Conservation (phyloP, 2,888 invertebrate genomes). For the Sisyra terminalis region DNA sequence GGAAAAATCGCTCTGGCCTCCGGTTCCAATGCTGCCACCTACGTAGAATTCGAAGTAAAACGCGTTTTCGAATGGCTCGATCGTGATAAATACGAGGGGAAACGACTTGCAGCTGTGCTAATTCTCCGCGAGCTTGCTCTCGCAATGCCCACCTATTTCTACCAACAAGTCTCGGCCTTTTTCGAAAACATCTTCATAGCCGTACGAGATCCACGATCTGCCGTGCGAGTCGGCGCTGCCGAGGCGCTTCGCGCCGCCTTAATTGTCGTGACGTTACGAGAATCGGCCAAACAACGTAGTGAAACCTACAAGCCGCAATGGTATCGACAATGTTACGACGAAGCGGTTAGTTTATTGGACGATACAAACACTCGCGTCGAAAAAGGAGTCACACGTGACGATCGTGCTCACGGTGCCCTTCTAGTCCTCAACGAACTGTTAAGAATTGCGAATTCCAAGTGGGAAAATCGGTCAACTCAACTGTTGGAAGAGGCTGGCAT, state of each 20-base stretch:
- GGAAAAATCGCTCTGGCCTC: constrained; percentile 82
- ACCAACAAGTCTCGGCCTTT: constrained; percentile 82
- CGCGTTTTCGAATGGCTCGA: constrained; percentile 91
- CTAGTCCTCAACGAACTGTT: constrained; percentile 87
- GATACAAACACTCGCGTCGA: constrained; percentile 41
- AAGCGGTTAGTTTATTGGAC: constrained; percentile 67
- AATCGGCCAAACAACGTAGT: constrained; percentile 66
- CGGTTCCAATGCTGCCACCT: constrained; percentile 88
- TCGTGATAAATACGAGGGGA: constrained; percentile 75
- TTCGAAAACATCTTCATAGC: constrained; percentile 89
- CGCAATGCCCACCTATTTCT: constrained; percentile 94
- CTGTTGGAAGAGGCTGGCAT: constrained; percentile 35
- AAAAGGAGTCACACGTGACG: constrained; percentile 70
- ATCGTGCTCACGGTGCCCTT: constrained; percentile 82
- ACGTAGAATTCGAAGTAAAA: constrained; percentile 96
- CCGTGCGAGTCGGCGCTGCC: constrained; percentile 83
- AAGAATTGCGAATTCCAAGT: constrained; percentile 73
- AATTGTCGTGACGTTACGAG: constrained; percentile 88
- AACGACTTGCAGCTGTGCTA: constrained; percentile 82
- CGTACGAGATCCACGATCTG: constrained; percentile 77
- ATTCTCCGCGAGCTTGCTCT: constrained; percentile 86
- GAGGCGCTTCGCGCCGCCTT: constrained; percentile 89
- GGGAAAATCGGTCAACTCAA: constrained; percentile 67
- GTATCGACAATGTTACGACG: constrained; percentile 86
- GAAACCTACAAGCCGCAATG: constrained; percentile 67